phyloP scores from a whole-genome alignment of 2,888 invertebrate species.

The Leptura quadrifasciata region DNA sequence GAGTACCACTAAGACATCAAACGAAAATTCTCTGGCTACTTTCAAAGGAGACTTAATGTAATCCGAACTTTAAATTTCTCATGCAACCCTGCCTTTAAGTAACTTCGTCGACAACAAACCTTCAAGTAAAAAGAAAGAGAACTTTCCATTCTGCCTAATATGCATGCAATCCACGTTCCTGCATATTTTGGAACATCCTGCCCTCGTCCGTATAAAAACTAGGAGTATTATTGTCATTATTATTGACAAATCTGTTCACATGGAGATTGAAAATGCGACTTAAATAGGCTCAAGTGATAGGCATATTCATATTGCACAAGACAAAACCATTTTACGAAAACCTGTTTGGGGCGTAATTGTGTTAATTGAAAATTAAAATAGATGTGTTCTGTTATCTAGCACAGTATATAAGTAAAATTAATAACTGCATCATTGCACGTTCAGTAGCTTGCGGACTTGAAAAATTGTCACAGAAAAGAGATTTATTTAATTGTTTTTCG shows the following conservation, averaged over 20 bases:
- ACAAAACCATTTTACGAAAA: too few species aligned
- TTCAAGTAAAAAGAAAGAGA: neutral
- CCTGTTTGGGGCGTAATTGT: too few species aligned
- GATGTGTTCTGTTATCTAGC: too few species aligned
- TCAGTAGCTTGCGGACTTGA: too few species aligned
- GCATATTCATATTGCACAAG: too few species aligned
- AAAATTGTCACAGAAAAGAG: too few species aligned
- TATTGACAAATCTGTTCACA: slow-evolving; percentile 21
- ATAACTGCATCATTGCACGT: too few species aligned
- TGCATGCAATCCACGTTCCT: slow-evolving; percentile 18
- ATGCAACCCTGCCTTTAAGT: slow-evolving; percentile 4
- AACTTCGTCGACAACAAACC: neutral
- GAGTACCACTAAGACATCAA: neutral
- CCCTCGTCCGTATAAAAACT: neutral
- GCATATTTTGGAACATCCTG: slow-evolving; percentile 7
- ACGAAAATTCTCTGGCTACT: neutral
- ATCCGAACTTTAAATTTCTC: slow-evolving; percentile 6
- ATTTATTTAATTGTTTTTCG: too few species aligned
- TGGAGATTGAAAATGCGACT: neutral
- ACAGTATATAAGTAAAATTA: too few species aligned
- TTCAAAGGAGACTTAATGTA: slow-evolving; percentile 8
- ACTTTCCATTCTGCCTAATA: slow-evolving; percentile 1
- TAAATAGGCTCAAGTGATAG: too few species aligned
- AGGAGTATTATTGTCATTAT: neutral
- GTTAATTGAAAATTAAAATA: too few species aligned